Evolutionary conservation across 2,888 invertebrate genomes (phyloP).

Genomic region (Dynastes maya): DNA sequence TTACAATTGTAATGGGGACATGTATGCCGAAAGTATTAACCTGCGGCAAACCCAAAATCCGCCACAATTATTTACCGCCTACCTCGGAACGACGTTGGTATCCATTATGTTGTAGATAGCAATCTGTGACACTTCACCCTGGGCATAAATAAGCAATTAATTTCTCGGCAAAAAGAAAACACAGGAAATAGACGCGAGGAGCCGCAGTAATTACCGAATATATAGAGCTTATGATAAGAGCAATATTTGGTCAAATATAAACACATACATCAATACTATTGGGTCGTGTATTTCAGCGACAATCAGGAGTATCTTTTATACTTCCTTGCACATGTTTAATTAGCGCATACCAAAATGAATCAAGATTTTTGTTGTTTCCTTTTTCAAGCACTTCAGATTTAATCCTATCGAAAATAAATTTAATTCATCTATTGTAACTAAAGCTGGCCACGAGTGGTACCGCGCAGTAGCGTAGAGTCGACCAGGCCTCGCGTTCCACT

Average conservation of each 20-base stretch:
- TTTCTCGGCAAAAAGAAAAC: conserved; percentile 27
- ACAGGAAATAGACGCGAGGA: conserved; percentile 30
- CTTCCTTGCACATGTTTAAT: too few species aligned
- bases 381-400: too few species aligned
- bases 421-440: too few species aligned
- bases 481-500: too few species aligned
- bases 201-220: conserved; percentile 29
- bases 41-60: conserved; percentile 18
- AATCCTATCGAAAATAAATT: too few species aligned
- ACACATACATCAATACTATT: neutral
- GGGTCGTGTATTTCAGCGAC: too few species aligned
- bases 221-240: conserved; percentile 1
- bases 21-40: conserved; percentile 9
- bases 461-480: too few species aligned
- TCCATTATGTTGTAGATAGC: conserved; percentile 36
- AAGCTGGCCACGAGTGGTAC: too few species aligned
- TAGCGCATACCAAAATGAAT: too few species aligned
- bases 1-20: conserved; percentile 32
- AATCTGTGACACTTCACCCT: conserved; percentile 38
- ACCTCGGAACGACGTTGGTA: conserved; percentile 18
- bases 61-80: conserved; percentile 32
- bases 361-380: too few species aligned
- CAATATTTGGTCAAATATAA: conserved; percentile 9
- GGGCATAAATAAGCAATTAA: conserved; percentile 44
- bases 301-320: too few species aligned